Evolutionary conservation across 2,797 vertebrate genomes (phyloP), one percentile per base, ranked within the genome.

Genomic region (Aselliscus stoliczkanus): DNA sequence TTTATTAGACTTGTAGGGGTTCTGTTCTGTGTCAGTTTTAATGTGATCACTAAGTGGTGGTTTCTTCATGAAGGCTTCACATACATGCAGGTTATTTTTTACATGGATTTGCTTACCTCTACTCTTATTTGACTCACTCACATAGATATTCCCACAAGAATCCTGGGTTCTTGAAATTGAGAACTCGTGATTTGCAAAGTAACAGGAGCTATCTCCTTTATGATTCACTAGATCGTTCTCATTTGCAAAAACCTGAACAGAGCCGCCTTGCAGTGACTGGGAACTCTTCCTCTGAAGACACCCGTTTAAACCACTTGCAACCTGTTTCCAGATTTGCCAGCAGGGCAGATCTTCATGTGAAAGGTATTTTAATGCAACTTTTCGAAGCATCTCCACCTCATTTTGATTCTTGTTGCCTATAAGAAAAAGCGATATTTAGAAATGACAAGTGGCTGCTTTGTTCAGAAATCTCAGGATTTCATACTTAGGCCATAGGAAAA

Each of bases 281-380:
- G 62, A 95, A 58, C 4, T 25, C 69, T 47, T 72, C 12, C 60
- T 65, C 27, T 81, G 94, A 81, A 95, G 70, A 58, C 58, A 77
- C 27, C n/a, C 39, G 52, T 60, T 84, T 62, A 84, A 69, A 42
- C 92, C 62, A 84, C 31, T 52, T 64, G 90, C 17, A 2, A 80
- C 67, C 37, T 77, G 84, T 50, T 79, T 94, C 94, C 96, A 97
- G 80, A 90, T 84, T 17, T 93, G 80, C 90, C 95, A 93, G 62
- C 93, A 91, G 27, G 82, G 88, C 7, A 77, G 77, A 44, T 92
- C 90, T 67, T 93, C 77, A 14, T 15, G 37, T 34, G 81, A 88
- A 62, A 88, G 27, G 67, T 69, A 93, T 52, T 84, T 83, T 2
- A 95, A 39, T 1, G 90, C 23, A 52, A 75, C 37, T 88, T 91